Base-by-base conservation (phyloP, 2,113 vertebrate species). In the Dinomys branickii region DNA sequence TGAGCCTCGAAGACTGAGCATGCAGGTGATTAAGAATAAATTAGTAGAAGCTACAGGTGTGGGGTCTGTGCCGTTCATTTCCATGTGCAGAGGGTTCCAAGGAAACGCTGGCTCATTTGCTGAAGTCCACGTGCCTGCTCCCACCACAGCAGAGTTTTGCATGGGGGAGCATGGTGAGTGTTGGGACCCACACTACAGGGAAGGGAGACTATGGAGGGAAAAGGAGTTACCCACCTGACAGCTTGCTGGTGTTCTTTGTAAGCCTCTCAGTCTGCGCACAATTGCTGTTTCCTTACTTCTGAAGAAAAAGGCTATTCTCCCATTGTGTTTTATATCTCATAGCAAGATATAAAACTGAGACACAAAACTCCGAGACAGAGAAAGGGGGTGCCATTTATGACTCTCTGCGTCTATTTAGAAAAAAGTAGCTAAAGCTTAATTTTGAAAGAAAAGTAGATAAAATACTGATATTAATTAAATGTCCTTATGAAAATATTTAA, bases 371-470 rank as follows among this genome's bases (percentile, higher is more conserved):
- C 20, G 77, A 91, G 24, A 38, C n/a, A 73, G 24, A 90, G 41
- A 56, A 77, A 94, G 59, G 58, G 47, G 17, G 3, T 54, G 3
- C 28, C 26, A 3, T 75, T 85, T 65, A 4, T 59, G 24, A 38
- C 13, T 54, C 77, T 12, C 30, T 19, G 58, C 28, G 22, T 11
- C 35, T 94, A 0, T 28, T 85, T 75, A 65, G 38, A 22, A 14
- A 73, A 84, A 83, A 94, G 56, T 1, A 75, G 44, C 35, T 47
- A 35, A 75, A 78, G 16, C 16, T 33, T 85, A 50, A 65, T 56
- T 73, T 52, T 47, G 38, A 95, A 28, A 61, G 61, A 97, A 81
- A 63, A 50, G 35, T 50, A 85, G 69, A n/a, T 58, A 88, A 88
- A 77, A 94, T 67, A 44, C 11, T 69, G 50, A 33, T 73, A 84